phyloP scores from a whole-genome alignment of 1,140 invertebrate genomes.

The Anoplolepis gracilipes region DNA sequence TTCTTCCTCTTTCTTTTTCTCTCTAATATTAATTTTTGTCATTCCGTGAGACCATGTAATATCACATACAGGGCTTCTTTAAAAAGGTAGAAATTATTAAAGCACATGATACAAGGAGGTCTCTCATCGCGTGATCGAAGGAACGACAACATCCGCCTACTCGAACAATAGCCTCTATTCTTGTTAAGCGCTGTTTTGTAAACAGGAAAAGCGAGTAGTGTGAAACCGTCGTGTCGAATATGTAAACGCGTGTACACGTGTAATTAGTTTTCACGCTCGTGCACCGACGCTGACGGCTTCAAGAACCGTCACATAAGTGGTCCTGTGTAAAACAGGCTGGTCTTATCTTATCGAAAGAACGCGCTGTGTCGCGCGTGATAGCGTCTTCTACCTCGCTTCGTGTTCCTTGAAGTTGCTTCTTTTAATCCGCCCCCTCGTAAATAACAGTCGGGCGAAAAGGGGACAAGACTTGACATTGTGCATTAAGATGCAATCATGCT shows the following conservation, averaged over 20 bases:
- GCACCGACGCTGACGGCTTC: slow-evolving; percentile 12
- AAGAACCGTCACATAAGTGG: slow-evolving; percentile 46
- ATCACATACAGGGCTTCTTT: background rate
- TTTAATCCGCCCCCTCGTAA: slow-evolving; percentile 31
- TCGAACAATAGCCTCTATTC: slow-evolving; percentile 29
- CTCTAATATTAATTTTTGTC: background rate
- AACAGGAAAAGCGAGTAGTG: slow-evolving; percentile 52
- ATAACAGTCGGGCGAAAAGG: background rate
- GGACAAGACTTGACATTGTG: slow-evolving; percentile 11
- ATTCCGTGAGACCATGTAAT: slow-evolving; percentile 17
- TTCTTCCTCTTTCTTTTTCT: too few species aligned
- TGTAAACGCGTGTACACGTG: slow-evolving; percentile 44
- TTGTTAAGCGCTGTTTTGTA: slow-evolving; percentile 29
- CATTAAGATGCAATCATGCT: slow-evolving; percentile 39
- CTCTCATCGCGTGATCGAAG: slow-evolving; percentile 27
- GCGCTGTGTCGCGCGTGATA: slow-evolving; percentile 70
- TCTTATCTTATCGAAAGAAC: slow-evolving; percentile 78
- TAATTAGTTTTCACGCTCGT: slow-evolving; percentile 65
- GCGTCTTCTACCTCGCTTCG: slow-evolving; percentile 72
- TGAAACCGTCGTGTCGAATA: slow-evolving; percentile 43
- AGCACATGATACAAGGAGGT: background rate
- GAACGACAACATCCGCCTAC: background rate
- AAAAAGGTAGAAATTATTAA: slow-evolving; percentile 47
- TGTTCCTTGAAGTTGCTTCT: slow-evolving; percentile 78
- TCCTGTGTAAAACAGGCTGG: slow-evolving; percentile 28